These are phyloP conservation scores for Morelia viridis DNA, from an alignment of 2,797 vertebrate species.

Conservation along the genomic window DNA sequence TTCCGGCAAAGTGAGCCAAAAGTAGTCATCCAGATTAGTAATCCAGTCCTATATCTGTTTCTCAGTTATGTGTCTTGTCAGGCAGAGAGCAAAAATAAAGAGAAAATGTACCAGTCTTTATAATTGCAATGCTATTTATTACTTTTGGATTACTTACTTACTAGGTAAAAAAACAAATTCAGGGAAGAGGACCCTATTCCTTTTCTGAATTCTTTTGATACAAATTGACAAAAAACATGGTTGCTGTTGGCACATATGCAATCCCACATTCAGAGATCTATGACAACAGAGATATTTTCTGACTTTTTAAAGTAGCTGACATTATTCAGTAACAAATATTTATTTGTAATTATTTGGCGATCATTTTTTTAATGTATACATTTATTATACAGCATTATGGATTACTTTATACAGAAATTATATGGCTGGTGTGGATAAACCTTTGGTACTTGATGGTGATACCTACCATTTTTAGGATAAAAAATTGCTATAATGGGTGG, in stretches of 20 bases:
- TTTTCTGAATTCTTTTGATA: neutral
- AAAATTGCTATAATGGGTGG: no score
- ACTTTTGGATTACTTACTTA: neutral
- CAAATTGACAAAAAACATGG: no score
- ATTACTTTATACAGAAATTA: neutral
- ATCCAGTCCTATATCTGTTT: no score
- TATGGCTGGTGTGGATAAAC: no score
- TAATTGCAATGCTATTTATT: neutral
- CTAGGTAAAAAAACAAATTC: neutral
- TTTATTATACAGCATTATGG: neutral
- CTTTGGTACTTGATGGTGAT: no score
- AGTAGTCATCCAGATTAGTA: no score
- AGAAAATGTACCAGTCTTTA: neutral
- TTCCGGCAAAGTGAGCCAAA: no score
- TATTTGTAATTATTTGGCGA: neutral
- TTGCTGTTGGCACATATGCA: neutral
- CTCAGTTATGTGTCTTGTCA: neutral
- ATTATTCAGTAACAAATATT: neutral
- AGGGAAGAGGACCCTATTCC: neutral
- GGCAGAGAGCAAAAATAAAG: neutral
- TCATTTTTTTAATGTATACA: neutral
- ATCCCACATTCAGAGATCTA: neutral
- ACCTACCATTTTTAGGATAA: no score
- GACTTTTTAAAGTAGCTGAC: neutral
- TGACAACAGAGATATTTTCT: neutral